Conservation (phyloP, 2,113 vertebrate species). For the Delphinapterus leucas region DNA sequence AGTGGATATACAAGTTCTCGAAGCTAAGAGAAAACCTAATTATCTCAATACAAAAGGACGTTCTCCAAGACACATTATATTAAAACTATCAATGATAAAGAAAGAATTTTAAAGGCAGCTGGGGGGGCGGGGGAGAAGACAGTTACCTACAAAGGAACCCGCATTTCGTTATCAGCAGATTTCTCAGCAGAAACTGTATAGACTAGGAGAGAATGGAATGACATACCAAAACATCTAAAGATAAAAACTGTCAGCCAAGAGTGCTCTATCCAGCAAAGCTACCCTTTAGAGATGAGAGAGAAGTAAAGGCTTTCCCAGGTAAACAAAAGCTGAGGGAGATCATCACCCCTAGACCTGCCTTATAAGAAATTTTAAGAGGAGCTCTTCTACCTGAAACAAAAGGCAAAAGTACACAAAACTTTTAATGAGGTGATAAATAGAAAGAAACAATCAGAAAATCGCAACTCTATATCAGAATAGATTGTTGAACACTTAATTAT, state of each 20-base stretch:
- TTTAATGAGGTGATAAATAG: background rate
- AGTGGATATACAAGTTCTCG: background rate
- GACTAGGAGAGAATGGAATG: background rate
- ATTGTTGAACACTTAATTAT: background rate
- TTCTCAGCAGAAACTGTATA: background rate
- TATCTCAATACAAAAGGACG: background rate
- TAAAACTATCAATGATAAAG: background rate
- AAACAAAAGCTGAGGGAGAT: background rate
- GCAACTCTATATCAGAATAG: background rate
- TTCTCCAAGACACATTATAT: background rate
- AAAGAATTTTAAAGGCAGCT: background rate
- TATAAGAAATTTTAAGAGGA: background rate
- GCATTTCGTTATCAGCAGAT: background rate
- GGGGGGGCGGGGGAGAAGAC: background rate
- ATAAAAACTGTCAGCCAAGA: background rate
- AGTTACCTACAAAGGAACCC: background rate
- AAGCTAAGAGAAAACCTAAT: background rate
- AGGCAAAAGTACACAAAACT: background rate
- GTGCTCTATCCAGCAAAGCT: background rate
- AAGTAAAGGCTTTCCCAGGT: background rate
- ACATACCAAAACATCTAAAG: background rate
- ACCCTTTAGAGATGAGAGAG: background rate
- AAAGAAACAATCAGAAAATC: background rate
- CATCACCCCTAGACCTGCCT: background rate
- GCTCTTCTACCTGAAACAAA: background rate